A percentile compares a stretch with the other conserved stretches of the same genome.
phyloP scores from a whole-genome alignment of 2,113 vertebrate genomes.

The Condylura cristata region DNA sequence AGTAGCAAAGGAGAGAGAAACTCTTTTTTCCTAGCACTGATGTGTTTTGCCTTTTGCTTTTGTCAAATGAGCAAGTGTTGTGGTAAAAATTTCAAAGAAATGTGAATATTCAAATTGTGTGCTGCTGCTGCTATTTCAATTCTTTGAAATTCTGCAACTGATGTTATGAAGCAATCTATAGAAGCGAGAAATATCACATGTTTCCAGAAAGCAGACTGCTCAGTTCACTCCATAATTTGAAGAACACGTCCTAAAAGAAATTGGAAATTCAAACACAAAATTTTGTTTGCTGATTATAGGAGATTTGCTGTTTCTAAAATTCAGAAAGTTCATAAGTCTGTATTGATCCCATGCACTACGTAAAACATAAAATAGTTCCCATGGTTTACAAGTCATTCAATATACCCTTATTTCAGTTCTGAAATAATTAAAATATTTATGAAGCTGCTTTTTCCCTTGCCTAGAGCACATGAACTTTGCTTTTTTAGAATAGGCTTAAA shows the following conservation, averaged over 20 bases:
- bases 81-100: background rate
- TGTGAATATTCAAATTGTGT: background rate
- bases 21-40: background rate
- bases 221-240: background rate
- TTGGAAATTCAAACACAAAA: background rate
- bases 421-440: slow-evolving; percentile 72
- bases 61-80: background rate
- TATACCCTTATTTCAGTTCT: slow-evolving; percentile 3
- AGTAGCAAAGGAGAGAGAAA: background rate
- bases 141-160: background rate
- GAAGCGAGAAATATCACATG: background rate
- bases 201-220: background rate
- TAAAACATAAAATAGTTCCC: slow-evolving; percentile 38
- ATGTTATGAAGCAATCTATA: background rate
- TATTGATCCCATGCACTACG: background rate
- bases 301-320: background rate
- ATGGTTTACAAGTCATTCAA: slow-evolving; percentile 22
- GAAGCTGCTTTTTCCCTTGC: slow-evolving; percentile 53
- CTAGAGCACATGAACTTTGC: slow-evolving; percentile 53
- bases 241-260: background rate
- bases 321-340: background rate
- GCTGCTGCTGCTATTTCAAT: background rate
- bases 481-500: slow-evolving; percentile 54
- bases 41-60: background rate
- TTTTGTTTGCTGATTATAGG: background rate